Evolutionary conservation across 2,888 invertebrate species (phyloP), one percentile per base, ranked within the genome.

Genomic region (Pseudanteris insignis): DNA sequence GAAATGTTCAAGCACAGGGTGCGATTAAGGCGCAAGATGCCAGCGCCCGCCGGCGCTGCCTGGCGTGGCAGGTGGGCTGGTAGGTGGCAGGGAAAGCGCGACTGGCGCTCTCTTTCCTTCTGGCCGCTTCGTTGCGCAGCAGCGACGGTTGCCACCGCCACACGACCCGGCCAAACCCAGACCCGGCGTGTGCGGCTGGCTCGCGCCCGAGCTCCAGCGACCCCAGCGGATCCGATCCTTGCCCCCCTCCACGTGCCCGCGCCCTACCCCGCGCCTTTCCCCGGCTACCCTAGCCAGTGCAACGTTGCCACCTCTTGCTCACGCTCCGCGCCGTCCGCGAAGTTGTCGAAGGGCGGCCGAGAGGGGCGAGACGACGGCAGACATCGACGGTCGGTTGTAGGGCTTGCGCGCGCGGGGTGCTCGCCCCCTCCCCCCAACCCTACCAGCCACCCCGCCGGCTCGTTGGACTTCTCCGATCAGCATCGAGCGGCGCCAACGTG

Each of bases 131-230:
- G 63, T 63, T 65, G 70, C 67, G 69, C 69, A 67, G 70, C 64
- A 64, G 63, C 68, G 64, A 64, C 63, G 67, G 65, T 29, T 47
- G 55, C 47, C 55, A 47, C 47, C 43, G 57, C 48, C 57, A 48
- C 57, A 43, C 71, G 72, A 72, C 72, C 72, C 72, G 72, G 72
- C 72, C 72, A 72, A 72, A 72, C 69, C 70, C 70, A 70, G 69
- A 70, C 71, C 71, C 68, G 64, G 71, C 67, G 66, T 65, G 67
- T 69, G 68, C 68, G 66, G 63, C 65, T 65, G 66, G 67, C 67
- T 71, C 67, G 68, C 64, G 67, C 70, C 65, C 68, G 70, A 67
- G 68, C 68, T 69, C 69, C 65, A 67, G 70, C 70, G 65, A 66
- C 69, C 72, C 68, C 69, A 70, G 72, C 69, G 65, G 69, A 67